These are phyloP conservation scores for Pseudomyrmex concolor DNA, from an alignment of 1,140 invertebrate genomes.

Conservation along the genomic window DNA sequence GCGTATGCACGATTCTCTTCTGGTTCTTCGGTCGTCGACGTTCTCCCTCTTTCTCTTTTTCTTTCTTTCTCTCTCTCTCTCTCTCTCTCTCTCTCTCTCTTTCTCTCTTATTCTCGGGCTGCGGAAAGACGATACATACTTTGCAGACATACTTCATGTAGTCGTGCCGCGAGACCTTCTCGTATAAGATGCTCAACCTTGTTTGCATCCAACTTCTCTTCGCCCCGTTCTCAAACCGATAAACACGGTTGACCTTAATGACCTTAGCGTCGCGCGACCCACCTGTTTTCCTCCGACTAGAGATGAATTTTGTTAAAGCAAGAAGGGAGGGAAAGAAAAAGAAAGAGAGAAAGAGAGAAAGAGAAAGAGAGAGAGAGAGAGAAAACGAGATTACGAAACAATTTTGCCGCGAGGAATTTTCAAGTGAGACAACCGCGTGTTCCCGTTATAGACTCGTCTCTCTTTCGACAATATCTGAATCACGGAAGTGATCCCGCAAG, in stretches of 20 bases:
- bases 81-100: slow-evolving; percentile 7
- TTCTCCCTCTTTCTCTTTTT: slow-evolving; percentile 22
- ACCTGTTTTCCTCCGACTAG: slow-evolving; percentile 57
- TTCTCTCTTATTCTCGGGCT: slow-evolving; percentile 10
- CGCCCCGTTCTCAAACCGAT: slow-evolving; percentile 66
- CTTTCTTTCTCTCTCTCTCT: neutral
- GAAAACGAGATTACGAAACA: neutral
- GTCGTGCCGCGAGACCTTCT: slow-evolving; percentile 74
- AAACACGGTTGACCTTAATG: slow-evolving; percentile 69
- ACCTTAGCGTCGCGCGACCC: slow-evolving; percentile 68
- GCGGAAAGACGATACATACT: slow-evolving; percentile 65
- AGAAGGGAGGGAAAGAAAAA: slow-evolving; percentile 2
- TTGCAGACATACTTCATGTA: slow-evolving; percentile 66
- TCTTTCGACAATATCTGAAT: slow-evolving; percentile 46
- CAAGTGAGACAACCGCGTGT: slow-evolving; percentile 14
- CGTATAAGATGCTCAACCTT: slow-evolving; percentile 76
- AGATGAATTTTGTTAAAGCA: slow-evolving; percentile 21
- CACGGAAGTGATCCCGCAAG: slow-evolving; percentile 41
- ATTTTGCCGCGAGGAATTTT: slow-evolving; percentile 32
- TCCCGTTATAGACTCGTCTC: slow-evolving; percentile 27
- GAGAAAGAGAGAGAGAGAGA: slow-evolving; percentile 4
- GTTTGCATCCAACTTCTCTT: slow-evolving; percentile 74
- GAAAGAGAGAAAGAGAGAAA: too few species aligned
- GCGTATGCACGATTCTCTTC: slow-evolving; percentile 57
- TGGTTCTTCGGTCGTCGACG: slow-evolving; percentile 54